Evolutionary conservation across 2,797 vertebrate genomes (phyloP).

Genomic region (Diceros bicornis): DNA sequence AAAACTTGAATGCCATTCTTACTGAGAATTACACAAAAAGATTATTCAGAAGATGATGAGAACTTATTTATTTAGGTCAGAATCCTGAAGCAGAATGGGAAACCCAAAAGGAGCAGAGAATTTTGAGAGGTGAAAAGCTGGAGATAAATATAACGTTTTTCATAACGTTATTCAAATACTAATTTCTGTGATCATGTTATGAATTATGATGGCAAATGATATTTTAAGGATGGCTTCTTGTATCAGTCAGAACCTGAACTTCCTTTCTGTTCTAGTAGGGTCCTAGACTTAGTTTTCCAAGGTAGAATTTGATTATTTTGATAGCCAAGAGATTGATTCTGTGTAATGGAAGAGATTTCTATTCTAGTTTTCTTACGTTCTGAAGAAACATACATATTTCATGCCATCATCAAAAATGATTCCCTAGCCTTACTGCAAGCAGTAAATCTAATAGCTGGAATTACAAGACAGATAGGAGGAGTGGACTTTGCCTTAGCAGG

Average conservation of each 20-base stretch:
- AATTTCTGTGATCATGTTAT: slow-evolving; percentile 30
- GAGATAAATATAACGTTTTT: not conserved
- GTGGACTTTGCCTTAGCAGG: not conserved
- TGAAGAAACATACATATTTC: slow-evolving; percentile 5
- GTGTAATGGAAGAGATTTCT: not conserved
- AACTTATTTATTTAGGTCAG: slow-evolving; percentile 43
- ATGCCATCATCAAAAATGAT: not conserved
- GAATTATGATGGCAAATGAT: slow-evolving; percentile 1
- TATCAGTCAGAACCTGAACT: not conserved
- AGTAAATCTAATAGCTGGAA: slow-evolving; percentile 18
- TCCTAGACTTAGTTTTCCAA: slow-evolving; percentile 2
- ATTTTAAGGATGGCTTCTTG: slow-evolving; percentile 24
- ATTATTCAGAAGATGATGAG: slow-evolving; percentile 43
- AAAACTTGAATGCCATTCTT: slow-evolving; percentile 21
- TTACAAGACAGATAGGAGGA: slow-evolving; percentile 39
- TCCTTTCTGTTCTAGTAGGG: not conserved
- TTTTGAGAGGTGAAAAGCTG: slow-evolving; percentile 43
- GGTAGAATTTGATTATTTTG: slow-evolving; percentile 50
- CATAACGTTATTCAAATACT: not conserved
- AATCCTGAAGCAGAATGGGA: slow-evolving; percentile 19
- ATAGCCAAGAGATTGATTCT: not conserved
- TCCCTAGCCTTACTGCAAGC: not conserved
- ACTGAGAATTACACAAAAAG: not conserved
- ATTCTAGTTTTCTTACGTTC: slow-evolving; percentile 41
- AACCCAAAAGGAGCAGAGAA: not conserved